phyloP scores from a whole-genome alignment of 2,888 invertebrate genomes.

The Aphodius sticticus region DNA sequence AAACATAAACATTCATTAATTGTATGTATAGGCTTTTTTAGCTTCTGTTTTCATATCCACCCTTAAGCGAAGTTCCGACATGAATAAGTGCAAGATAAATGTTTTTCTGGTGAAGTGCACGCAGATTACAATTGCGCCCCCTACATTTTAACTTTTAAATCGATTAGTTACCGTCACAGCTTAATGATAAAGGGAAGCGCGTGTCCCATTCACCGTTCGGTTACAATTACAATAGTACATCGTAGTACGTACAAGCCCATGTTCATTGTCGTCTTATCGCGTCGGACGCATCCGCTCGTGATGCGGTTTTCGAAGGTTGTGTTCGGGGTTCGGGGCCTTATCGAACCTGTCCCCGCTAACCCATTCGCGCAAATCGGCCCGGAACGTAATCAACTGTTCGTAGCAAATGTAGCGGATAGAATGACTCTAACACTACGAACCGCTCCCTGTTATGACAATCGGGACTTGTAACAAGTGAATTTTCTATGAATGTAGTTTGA shows the following conservation, averaged over 20 bases:
- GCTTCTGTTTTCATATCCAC: neutral
- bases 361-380: slow-evolving; percentile 57
- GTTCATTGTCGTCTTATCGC: slow-evolving; percentile 57
- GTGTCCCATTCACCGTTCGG: neutral
- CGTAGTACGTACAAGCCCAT: neutral
- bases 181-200: neutral
- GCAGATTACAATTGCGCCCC: neutral
- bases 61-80: neutral
- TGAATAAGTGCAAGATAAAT: neutral
- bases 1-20: too few species aligned
- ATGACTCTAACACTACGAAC: slow-evolving; percentile 34
- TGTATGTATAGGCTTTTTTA: neutral
- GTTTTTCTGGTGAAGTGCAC: neutral
- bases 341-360: slow-evolving; percentile 49
- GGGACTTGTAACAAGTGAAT: neutral
- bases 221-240: neutral
- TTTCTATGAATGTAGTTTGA: neutral
- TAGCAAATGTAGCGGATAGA: slow-evolving; percentile 57
- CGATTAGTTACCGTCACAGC: neutral
- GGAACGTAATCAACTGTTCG: slow-evolving; percentile 58
- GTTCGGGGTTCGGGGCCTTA: slow-evolving; percentile 47
- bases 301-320: neutral
- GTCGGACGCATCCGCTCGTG: slow-evolving; percentile 46
- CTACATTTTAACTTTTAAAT: neutral
- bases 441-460: neutral